Evolutionary conservation across 2,113 vertebrate genomes (phyloP).

Genomic region (Ondatra zibethicus): DNA sequence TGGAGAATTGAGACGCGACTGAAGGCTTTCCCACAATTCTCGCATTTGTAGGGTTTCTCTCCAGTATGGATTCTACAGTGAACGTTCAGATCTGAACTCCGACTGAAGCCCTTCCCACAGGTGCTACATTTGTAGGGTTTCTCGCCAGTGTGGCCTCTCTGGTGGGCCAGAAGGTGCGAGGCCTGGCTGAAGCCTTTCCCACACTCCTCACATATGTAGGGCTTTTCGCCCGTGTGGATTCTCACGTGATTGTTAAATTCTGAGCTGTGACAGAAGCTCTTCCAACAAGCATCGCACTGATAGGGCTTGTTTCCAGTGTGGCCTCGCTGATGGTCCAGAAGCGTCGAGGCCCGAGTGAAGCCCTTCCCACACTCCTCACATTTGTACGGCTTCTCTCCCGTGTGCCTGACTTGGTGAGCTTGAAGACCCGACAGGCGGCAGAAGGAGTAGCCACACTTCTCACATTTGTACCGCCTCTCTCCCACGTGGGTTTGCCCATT

Average conservation of each 20-base stretch:
- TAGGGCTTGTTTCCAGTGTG: constrained; percentile 93
- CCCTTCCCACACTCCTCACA: constrained; percentile 78
- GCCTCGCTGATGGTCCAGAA: constrained; percentile 92
- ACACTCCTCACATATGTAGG: constrained; percentile 77
- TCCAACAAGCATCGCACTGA: constrained; percentile 90
- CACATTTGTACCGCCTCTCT: constrained; percentile 69
- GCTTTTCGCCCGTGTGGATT: constrained; percentile 82
- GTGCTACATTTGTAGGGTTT: constrained; percentile 75
- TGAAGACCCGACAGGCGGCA: constrained; percentile 70
- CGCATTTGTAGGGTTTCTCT: constrained; percentile 81
- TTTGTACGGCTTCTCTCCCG: constrained; percentile 58
- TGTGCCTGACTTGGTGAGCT: constrained; percentile 68
- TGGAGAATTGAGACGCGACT: constrained; percentile 64
- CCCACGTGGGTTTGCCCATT: background rate
- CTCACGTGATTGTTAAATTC: constrained; percentile 75
- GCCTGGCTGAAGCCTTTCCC: constrained; percentile 69
- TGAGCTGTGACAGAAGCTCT: constrained; percentile 84
- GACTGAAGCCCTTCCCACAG: constrained; percentile 80
- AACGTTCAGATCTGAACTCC: constrained; percentile 80
- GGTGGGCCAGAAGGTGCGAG: too few species aligned
- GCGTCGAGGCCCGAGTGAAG: constrained; percentile 89
- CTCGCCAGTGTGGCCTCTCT: constrained; percentile 81
- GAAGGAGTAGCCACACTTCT: constrained; percentile 65
- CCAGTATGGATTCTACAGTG: constrained; percentile 81
- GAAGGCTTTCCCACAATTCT: constrained; percentile 71